Base-by-base conservation (phyloP, 1,140 invertebrate genomes). In the Steinernema khuongi region DNA sequence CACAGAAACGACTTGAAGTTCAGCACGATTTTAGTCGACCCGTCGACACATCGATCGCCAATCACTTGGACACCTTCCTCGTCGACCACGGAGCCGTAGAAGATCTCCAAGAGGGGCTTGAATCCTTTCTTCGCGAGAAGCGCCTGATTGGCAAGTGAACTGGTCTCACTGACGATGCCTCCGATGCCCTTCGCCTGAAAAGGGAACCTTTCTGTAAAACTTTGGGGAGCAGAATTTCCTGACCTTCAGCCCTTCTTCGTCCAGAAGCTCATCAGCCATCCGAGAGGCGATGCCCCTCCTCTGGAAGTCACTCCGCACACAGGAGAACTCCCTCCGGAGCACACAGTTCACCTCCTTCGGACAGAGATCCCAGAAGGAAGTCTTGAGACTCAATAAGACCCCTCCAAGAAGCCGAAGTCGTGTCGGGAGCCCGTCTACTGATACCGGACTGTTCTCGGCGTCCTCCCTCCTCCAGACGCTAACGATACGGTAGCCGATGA, bases 1-100 rank as follows among this genome's bases (percentile, higher is more conserved):
- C n/a, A n/a, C n/a, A n/a, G n/a, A n/a, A n/a, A 60, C 19, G 14
- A n/a, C 22, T 60, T 60, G 50, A 60, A 60, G 50, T 60, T 60
- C 14, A 60, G 50, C 7, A 60, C 4, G 14, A 60, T 7, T 26
- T 60, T 60, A 14, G 11, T 11, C 4, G 50, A 7, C 14, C 50
- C 50, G 50, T 60, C 50, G 50, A 7, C 2, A 26, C 50, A 60
- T 26, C 26, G 14, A 22, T 60, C 19, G 7, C 14, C 11, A 60
- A 60, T 22, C 36, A 41, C n/a, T 7, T 22, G 22, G 26, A 22
- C 4, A 4, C 50, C 50, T 14, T 60, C 22, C 4, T 11, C 11
- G 11, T 7, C 50, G 50, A 60, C 14, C 36, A 11, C n/a, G 14
- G 22, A 7, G 50, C 22, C 50, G 50, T 60, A 60, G 11, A 17